Conservation (phyloP, 1,140 invertebrate genomes). For the Cyclina sinensis region DNA sequence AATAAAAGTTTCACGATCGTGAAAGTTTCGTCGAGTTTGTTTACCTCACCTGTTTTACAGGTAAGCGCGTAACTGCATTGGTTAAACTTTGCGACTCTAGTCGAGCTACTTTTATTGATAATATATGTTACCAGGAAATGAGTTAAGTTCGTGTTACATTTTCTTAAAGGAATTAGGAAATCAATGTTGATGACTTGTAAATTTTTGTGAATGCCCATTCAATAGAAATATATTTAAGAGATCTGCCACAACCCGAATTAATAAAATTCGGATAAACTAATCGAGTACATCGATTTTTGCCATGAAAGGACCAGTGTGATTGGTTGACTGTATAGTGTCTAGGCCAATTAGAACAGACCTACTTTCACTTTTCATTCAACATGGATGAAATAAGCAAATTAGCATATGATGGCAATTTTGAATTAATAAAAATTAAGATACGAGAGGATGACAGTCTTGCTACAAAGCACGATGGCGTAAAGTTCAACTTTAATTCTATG, state of each 20-base stretch:
- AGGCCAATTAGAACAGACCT: background rate
- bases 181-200: no score
- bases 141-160: no score
- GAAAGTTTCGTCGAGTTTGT: background rate
- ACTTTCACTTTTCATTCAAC: slow-evolving; percentile 30
- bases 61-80: background rate
- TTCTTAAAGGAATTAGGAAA: no score
- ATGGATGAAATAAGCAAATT: slow-evolving; percentile 80
- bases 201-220: no score
- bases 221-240: no score
- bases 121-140: no score
- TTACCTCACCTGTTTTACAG: slow-evolving; percentile 35
- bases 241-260: no score
- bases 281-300: background rate
- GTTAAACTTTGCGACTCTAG: no score
- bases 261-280: no score
- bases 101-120: no score
- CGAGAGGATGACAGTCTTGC: slow-evolving; percentile 70
- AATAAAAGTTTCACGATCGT: background rate
- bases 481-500: no score
- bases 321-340: background rate
- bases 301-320: background rate
- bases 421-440: slow-evolving; percentile 73
- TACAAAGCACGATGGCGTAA: slow-evolving; percentile 76
- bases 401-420: slow-evolving; percentile 80